Evolutionary conservation across 2,888 invertebrate species (phyloP), one percentile per base, ranked within the genome.

Genomic region (Bombylius discolor): DNA sequence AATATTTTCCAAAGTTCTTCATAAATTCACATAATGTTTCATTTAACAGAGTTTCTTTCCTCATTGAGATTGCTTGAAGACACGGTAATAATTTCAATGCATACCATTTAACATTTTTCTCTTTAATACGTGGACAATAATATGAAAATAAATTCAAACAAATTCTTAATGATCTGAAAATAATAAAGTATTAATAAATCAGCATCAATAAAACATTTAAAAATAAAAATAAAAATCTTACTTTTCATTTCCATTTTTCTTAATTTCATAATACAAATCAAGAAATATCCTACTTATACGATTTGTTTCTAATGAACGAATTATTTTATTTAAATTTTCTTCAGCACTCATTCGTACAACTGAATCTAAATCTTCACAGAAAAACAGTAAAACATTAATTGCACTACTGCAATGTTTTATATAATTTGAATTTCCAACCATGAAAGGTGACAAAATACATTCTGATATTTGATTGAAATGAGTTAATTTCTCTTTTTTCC

Each of bases 241-340:
- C 73, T 71, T 65, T 54, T 73, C 71, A 60, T 74, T 74, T 5
- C 87, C 86, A 72, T 89, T 89, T 67, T 83, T 83, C 69, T 88
- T 87, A 49, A 91, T 86, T 74, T 87, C 89, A 63, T 86, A 85
- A 67, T 87, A 89, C 48, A 92, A 75, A 70, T 89, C 89, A 66
- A 88, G 82, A 66, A 87, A 83, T 55, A 91, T 79, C 65, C 87
- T 82, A 34, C 83, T 81, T 12, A 86, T 79, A 62, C 84, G 81
- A 31, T 81, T 81, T 67, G 84, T 84, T 61, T 82, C 78, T 65
- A 85, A 73, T 8, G 79, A 79, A 72, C 86, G 80, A 63, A 89
- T 86, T 54, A 88, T 84, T 69, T 82, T 79, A 69, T 89, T 89
- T 3, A 91, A 74, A 66, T 86, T 86, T 74, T 90, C 90, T 68